A percentile compares a stretch with the other conserved stretches of the same genome.
phyloP scores from a whole-genome alignment of 1,140 invertebrate species.

The Melipona quadrifasciata region DNA sequence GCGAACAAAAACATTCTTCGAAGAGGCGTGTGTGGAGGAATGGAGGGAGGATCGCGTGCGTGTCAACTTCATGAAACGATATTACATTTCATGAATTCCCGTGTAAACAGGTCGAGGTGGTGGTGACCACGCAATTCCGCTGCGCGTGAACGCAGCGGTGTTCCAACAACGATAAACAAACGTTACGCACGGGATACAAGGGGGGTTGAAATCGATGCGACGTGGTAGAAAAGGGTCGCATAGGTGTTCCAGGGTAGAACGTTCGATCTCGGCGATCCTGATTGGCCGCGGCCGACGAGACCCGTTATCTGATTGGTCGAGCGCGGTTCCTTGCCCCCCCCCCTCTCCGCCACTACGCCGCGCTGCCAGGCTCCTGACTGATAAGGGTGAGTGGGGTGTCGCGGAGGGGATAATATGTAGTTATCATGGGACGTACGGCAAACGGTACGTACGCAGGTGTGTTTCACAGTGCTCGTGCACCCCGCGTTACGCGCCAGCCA shows the following conservation, averaged over 20 bases:
- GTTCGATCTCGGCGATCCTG: constrained; percentile 16
- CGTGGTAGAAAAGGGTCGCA: constrained; percentile 44
- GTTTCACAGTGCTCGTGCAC: constrained; percentile 49
- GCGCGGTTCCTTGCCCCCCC: not conserved
- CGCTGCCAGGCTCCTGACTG: no score
- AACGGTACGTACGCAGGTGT: constrained; percentile 49
- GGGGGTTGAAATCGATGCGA: constrained; percentile 67
- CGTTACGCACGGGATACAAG: constrained; percentile 32
- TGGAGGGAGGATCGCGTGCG: no score
- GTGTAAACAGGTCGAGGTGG: not conserved
- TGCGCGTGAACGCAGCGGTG: constrained; percentile 10
- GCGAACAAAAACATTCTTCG: no score
- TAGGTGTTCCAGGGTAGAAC: constrained; percentile 60
- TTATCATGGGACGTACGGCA: not conserved
- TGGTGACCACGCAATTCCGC: not conserved
- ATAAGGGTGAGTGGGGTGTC: not conserved
- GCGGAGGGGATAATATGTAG: constrained; percentile 3
- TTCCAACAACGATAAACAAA: constrained; percentile 41
- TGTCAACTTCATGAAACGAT: not conserved
- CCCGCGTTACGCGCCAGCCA: constrained; percentile 49
- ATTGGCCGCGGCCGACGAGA: constrained; percentile 51
- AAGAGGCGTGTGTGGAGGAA: no score
- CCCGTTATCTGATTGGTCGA: constrained; percentile 37
- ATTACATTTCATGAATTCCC: not conserved
- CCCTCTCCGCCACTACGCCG: not conserved